phyloP scores from a whole-genome alignment of 2,888 invertebrate genomes.

The Spilosoma lubricipeda region DNA sequence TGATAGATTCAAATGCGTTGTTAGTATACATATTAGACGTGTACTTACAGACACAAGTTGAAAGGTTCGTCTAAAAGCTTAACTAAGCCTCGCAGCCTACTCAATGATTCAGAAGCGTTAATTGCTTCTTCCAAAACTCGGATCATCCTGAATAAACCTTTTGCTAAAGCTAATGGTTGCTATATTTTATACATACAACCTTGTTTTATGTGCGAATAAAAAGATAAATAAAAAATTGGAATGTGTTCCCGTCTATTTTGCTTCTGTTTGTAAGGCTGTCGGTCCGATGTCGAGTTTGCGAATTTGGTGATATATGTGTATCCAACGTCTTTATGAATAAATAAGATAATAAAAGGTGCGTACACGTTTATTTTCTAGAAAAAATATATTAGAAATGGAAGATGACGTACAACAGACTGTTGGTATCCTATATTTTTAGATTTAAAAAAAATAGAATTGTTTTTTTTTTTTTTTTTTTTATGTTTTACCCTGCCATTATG shows the following conservation, averaged over 20 bases:
- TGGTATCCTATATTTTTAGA: background rate
- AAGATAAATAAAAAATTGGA: constrained; percentile 27
- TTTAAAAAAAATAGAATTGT: too few relatives aligned
- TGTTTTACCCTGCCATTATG: too few relatives aligned
- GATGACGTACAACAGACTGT: background rate
- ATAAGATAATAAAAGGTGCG: background rate
- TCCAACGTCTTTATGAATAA: constrained; percentile 5
- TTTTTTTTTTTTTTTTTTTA: too few relatives aligned
- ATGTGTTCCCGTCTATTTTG: constrained; percentile 18
- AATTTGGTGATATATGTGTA: background rate
- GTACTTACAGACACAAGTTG: constrained; percentile 51
- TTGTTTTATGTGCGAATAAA: constrained; percentile 34
- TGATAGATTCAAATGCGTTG: constrained; percentile 45
- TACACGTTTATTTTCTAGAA: background rate
- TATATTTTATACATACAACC: constrained; percentile 45
- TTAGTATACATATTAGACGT: constrained; percentile 45
- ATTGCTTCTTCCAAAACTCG: constrained; percentile 75
- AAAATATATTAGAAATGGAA: background rate
- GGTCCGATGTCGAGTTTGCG: constrained; percentile 1
- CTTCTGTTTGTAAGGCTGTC: constrained; percentile 5
- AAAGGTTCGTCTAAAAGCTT: constrained; percentile 61
- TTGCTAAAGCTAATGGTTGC: constrained; percentile 51
- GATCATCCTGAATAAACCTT: constrained; percentile 69
- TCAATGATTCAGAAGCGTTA: constrained; percentile 77
- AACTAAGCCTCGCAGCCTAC: constrained; percentile 63